Conservation (phyloP, 2,797 vertebrate genomes). For the Halcyon badia region DNA sequence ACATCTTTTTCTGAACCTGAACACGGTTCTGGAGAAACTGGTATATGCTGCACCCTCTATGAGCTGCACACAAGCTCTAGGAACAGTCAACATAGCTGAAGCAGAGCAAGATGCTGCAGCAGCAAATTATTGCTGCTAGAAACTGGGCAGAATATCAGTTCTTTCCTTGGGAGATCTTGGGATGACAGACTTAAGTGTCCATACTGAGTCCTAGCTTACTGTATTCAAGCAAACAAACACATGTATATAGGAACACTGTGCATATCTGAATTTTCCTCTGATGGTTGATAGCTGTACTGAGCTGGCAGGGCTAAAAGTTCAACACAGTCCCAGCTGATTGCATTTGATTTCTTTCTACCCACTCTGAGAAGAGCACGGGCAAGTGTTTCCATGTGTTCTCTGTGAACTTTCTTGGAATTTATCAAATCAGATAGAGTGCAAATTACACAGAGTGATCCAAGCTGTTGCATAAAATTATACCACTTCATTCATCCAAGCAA, state of each 20-base stretch:
- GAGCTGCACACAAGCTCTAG: not conserved
- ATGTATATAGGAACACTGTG: not conserved
- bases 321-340: not conserved
- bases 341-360: not conserved
- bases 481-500: not conserved
- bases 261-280: not conserved
- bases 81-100: not conserved
- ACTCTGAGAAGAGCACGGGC: not conserved
- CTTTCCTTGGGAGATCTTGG: not conserved
- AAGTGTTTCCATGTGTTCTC: not conserved
- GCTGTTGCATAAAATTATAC: not conserved
- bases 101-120: not conserved
- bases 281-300: not conserved
- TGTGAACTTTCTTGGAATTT: not conserved
- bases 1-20: not conserved
- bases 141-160: not conserved
- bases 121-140: not conserved
- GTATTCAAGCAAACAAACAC: not conserved
- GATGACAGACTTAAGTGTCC: not conserved
- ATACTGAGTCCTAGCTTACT: not conserved
- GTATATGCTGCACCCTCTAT: not conserved
- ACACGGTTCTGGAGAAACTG: rapidly evolving
- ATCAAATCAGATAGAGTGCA: not conserved
- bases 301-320: not conserved
- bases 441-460: not conserved